Evolutionary conservation across 2,888 invertebrate genomes (phyloP).

Genomic region (Ectemnius lituratus): DNA sequence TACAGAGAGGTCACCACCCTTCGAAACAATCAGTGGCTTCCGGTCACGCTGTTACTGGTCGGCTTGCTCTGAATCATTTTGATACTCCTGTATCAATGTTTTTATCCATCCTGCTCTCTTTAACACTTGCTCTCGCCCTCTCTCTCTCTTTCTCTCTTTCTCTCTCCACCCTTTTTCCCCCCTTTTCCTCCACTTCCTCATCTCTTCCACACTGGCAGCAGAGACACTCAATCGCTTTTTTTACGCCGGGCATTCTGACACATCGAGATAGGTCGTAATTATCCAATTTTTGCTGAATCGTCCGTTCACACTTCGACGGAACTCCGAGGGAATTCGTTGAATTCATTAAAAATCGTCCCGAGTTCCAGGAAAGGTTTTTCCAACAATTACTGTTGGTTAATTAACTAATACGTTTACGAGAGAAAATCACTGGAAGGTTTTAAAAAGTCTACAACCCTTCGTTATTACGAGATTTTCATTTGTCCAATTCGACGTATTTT

Average conservation of each 20-base stretch:
- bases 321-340: too few species aligned
- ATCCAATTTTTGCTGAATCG: slow-evolving; percentile 19
- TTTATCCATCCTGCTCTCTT: slow-evolving; percentile 48
- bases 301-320: neutral
- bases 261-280: slow-evolving; percentile 4
- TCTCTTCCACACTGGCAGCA: neutral
- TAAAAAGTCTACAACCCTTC: too few species aligned
- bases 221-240: neutral
- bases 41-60: slow-evolving; percentile 61
- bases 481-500: too few species aligned
- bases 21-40: slow-evolving; percentile 74
- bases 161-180: neutral
- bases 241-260: neutral
- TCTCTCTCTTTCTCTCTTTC: too few species aligned
- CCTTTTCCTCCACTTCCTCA: neutral
- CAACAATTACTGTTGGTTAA: too few species aligned
- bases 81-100: slow-evolving; percentile 68
- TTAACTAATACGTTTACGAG: too few species aligned
- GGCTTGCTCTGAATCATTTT: slow-evolving; percentile 72
- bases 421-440: too few species aligned
- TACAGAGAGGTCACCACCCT: slow-evolving; percentile 72
- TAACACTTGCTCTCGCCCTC: slow-evolving; percentile 29
- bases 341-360: too few species aligned
- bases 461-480: too few species aligned
- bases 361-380: too few species aligned